Evolutionary conservation across 1,140 invertebrate species (phyloP), one percentile per base, ranked within the genome.

Genomic region (Onthophagus taurus): DNA sequence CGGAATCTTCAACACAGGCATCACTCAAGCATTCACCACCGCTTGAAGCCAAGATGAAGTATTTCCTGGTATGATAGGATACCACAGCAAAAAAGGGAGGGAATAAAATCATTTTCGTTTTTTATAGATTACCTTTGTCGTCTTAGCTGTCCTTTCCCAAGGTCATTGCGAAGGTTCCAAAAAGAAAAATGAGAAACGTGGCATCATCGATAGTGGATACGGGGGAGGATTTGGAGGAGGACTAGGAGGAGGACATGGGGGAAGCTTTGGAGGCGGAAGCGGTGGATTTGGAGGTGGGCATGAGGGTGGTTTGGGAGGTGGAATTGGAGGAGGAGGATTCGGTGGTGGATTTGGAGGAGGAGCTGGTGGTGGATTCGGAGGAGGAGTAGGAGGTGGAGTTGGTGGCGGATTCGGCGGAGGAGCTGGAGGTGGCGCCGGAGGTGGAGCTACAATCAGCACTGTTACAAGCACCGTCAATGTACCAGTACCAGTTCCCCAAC

Each of bases 11-110:
- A 3, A 7, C 17, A 16, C 19, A 16, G 11, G n/a, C 14, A 34
- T 34, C 31, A 34, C 14, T 34, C 14, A 34, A 2, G 4, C 31
- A 14, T 9, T 34, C 3, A 8, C 5, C 31, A 34, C 19, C 16
- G 17, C 14, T 34, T 11, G n/a, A 2, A n/a, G 14, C 17, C 17
- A 33, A 54, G 46, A 57, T 57, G 55, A 54, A 51, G 42, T 51
- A 48, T 31, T 51, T 57, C 48, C 26, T 57, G 48, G 55, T 57
- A 53, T 53, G 55, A 44, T 13, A n/a, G n/a, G n/a, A 13, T 19
- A 30, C 14, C 14, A 8, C 14, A 16, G 19, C 17, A 11, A 11
- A 5, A 11, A 6, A 34, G 19, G 17, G 5, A 34, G 3, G 14
- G 3, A 14, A 37, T 11, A 37, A 23, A 21, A 2, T 12, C 19